These are phyloP conservation scores for Watsonalla cultraria DNA, from an alignment of 2,888 invertebrate genomes.

Conservation along the genomic window DNA sequence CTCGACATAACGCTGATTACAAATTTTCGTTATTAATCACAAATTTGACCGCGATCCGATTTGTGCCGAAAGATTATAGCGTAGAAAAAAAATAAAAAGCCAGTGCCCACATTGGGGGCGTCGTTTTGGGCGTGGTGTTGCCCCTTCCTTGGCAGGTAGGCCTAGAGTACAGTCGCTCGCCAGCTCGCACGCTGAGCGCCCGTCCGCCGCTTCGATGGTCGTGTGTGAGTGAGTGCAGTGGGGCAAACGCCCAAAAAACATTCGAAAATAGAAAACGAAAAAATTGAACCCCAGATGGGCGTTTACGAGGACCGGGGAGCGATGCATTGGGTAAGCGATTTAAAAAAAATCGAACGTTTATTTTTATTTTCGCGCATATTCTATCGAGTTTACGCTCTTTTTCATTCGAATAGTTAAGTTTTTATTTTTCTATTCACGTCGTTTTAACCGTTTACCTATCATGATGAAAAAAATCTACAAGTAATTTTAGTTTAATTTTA, in stretches of 20 bases:
- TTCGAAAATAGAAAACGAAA: slow-evolving; percentile 74
- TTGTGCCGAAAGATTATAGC: slow-evolving; percentile 33
- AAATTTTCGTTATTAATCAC: slow-evolving; percentile 20
- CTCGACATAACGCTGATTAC: slow-evolving; percentile 11
- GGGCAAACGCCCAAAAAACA: slow-evolving; percentile 67
- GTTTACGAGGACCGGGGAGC: slow-evolving; percentile 93
- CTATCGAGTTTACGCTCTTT: no score
- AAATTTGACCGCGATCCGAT: slow-evolving; percentile 15
- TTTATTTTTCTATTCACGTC: no score
- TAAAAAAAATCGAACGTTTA: slow-evolving; percentile 1
- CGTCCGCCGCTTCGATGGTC: slow-evolving; percentile 41
- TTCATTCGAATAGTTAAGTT: no score
- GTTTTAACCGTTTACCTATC: no score
- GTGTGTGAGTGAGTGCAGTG: slow-evolving; percentile 70
- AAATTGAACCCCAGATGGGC: slow-evolving; percentile 89
- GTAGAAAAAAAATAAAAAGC: slow-evolving; percentile 44
- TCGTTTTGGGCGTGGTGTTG: slow-evolving; percentile 32
- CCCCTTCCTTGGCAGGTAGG: slow-evolving; percentile 33
- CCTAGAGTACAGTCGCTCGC: slow-evolving; percentile 52
- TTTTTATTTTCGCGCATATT: neutral
- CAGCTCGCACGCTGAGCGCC: slow-evolving; percentile 63
- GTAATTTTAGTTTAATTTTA: no score
- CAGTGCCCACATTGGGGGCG: slow-evolving; percentile 22
- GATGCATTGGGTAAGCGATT: slow-evolving; percentile 92
- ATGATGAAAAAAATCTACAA: no score